Conservation (phyloP, 2,113 vertebrate species). For the Phalacrocorax aristotelis region DNA sequence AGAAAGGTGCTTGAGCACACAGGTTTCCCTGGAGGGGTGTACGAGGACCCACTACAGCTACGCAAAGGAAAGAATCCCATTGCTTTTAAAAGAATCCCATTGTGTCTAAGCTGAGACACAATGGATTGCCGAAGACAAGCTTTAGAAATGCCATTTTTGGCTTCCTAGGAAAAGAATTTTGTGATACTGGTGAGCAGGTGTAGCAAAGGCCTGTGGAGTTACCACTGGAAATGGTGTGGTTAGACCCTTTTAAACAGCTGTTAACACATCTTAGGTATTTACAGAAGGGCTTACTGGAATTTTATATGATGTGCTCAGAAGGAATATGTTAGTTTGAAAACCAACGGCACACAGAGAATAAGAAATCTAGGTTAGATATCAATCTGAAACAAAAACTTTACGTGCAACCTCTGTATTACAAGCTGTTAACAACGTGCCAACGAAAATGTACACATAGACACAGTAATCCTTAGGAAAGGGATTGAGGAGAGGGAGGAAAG, state of each 20-base stretch:
- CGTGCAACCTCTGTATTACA: background rate
- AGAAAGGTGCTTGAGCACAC: no score
- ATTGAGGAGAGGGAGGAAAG: background rate
- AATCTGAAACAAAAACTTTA: background rate
- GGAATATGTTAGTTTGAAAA: conserved; percentile 31
- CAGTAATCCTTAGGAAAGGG: background rate
- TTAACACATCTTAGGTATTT: conserved; percentile 3
- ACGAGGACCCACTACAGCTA: no score
- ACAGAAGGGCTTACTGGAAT: conserved; percentile 16
- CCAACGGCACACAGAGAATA: background rate
- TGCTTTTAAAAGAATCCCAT: no score
- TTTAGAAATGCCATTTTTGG: background rate
- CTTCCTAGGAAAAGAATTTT: background rate
- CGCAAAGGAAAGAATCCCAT: no score
- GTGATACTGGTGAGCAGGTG: background rate
- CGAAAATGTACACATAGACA: background rate
- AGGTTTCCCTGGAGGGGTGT: no score
- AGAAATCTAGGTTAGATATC: background rate
- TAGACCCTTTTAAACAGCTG: background rate
- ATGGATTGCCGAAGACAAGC: background rate
- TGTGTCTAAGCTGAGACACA: background rate
- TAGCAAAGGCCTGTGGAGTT: background rate
- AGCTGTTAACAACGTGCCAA: background rate
- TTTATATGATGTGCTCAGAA: background rate
- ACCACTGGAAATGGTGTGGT: background rate